Evolutionary conservation across 2,888 invertebrate genomes (phyloP).

Genomic region (Serrognathus titanus): DNA sequence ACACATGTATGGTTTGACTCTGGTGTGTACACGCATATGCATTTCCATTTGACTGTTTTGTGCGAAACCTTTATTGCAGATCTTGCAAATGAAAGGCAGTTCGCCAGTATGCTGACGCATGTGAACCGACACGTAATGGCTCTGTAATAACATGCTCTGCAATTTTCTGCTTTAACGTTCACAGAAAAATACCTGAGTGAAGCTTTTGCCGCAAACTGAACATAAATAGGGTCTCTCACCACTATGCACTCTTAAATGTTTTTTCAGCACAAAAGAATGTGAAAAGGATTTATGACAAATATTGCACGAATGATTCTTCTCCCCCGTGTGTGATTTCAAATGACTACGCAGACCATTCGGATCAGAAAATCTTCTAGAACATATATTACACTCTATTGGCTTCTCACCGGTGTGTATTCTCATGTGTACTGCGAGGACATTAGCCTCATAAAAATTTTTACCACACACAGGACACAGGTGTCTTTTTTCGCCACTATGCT

Average conservation of each 20-base stretch:
- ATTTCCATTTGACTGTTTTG: slow-evolving; percentile 41
- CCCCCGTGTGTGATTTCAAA: slow-evolving; percentile 39
- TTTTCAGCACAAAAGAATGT: slow-evolving; percentile 40
- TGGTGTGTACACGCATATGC: slow-evolving; percentile 38
- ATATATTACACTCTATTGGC: slow-evolving; percentile 37
- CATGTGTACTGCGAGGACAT: slow-evolving; percentile 39
- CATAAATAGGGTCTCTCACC: slow-evolving; percentile 39
- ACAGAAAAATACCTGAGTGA: slow-evolving; percentile 33
- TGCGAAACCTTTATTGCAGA: slow-evolving; percentile 37
- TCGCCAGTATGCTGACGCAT: slow-evolving; percentile 43
- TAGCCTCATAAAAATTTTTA: slow-evolving; percentile 42
- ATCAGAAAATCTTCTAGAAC: slow-evolving; percentile 37
- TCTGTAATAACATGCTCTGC: slow-evolving; percentile 26
- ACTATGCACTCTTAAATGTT: slow-evolving; percentile 37
- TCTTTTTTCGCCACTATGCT: slow-evolving; percentile 40
- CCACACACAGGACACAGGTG: slow-evolving; percentile 41
- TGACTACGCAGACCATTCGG: slow-evolving; percentile 40
- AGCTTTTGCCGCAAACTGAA: slow-evolving; percentile 38
- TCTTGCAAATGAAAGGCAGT: slow-evolving; percentile 34
- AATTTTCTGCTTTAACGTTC: background rate
- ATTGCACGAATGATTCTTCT: slow-evolving; percentile 35
- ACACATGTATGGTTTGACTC: slow-evolving; percentile 40
- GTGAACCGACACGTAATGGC: slow-evolving; percentile 40
- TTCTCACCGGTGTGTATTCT: slow-evolving; percentile 42
- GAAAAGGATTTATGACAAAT: slow-evolving; percentile 38